Conservation (phyloP, 2,113 vertebrate genomes). For the Garra rufa region DNA sequence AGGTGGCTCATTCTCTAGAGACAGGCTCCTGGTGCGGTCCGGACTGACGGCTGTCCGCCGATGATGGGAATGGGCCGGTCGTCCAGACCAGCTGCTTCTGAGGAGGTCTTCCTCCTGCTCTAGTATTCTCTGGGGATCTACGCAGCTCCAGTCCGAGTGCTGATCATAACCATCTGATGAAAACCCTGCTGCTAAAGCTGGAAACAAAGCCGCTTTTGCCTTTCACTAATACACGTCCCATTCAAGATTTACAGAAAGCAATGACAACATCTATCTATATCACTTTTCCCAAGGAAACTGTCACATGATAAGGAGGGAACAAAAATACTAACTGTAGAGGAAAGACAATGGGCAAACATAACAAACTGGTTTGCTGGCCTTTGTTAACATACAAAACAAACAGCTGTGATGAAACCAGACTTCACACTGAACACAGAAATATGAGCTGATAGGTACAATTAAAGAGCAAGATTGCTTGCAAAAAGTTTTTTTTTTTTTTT, state of each 20-base stretch:
- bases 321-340: slow-evolving; percentile 3
- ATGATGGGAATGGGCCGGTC: slow-evolving; percentile 15
- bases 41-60: slow-evolving; percentile 60
- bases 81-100: slow-evolving; percentile 39
- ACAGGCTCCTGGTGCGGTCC: slow-evolving; percentile 65
- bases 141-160: slow-evolving; percentile 27
- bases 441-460: slow-evolving; percentile 7
- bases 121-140: slow-evolving; percentile 29
- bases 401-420: neutral
- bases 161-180: slow-evolving; percentile 25
- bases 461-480: neutral
- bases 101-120: slow-evolving; percentile 49
- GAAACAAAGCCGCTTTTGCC: slow-evolving; percentile 35
- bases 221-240: slow-evolving; percentile 10
- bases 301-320: neutral
- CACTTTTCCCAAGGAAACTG: neutral
- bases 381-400: neutral
- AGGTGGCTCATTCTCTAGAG: slow-evolving; percentile 53
- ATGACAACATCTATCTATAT: neutral
- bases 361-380: slow-evolving; percentile 49
- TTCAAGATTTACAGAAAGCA: slow-evolving; percentile 3
- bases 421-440: slow-evolving; percentile 14
- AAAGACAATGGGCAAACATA: slow-evolving; percentile 27
- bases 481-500: neutral
- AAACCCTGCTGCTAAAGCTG: slow-evolving; percentile 44